Base-by-base conservation (phyloP, 2,888 invertebrate genomes). In the Philopedon plagiatum region DNA sequence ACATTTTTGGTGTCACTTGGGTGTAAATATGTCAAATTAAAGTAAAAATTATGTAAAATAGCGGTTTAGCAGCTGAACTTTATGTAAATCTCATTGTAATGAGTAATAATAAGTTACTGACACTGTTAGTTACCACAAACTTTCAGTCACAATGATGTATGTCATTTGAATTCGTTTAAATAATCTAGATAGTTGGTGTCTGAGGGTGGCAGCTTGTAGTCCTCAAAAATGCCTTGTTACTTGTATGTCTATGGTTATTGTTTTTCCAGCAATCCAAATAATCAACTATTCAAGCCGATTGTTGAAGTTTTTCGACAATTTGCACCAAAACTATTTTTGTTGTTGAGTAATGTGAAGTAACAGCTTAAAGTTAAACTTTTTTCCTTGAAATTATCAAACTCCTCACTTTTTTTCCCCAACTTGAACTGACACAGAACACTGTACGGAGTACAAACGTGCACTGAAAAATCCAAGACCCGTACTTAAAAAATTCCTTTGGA, bases 31-130 rank as follows among this genome's bases (percentile, higher is more conserved):
- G 11, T 19, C 19, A 41, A 65, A 41, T 26, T 65, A 34, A n/a
- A 11, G 34, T 32, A 65, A 41, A 58, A 54, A 34, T 5, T 29
- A 15, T 21, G 51, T 63, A 63, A 23, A 63, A 63, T 23, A 4
- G 8, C 21, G 4, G 29, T 51, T 61, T 57, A 66, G 13, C 68
- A 19, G 51, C 57, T 70, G 65, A 66, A 74, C 64, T 74, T 67
- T 75, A 76, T 78, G 75, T 76, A 75, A 75, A 77, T 75, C 67
- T 70, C 76, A 77, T 78, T 75, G 71, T 77, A 78, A 77, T 75
- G 67, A 65, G 26, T 44, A 19, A 32, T 8, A 5, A 39, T 64
- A 56, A 56, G 56, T 56, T 51, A 49, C 11, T 37, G 49, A 18
- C 49, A 63, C 51, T 49, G 34, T 58, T 13, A 32, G 51, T 51